Evolutionary conservation across 1,140 invertebrate genomes (phyloP).

Genomic region (Cyrtorhinus lividipennis): DNA sequence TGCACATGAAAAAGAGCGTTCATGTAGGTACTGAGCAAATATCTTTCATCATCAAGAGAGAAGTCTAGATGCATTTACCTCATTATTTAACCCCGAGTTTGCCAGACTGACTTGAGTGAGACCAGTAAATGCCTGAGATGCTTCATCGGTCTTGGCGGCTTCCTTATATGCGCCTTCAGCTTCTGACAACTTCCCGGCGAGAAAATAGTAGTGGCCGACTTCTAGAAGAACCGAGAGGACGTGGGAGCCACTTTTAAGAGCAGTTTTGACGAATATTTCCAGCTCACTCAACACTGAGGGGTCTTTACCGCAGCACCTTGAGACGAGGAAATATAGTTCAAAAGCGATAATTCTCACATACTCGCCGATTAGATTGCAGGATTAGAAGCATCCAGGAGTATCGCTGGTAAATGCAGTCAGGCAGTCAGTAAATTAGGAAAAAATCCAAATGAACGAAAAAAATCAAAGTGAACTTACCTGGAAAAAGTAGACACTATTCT

Average conservation of each 20-base stretch:
- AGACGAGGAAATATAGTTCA: no score
- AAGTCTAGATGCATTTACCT: conserved; percentile 18
- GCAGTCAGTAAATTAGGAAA: no score
- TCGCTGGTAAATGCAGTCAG: no score
- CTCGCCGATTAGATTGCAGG: no score
- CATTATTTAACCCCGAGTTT: conserved; percentile 15
- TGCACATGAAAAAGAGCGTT: conserved; percentile 37
- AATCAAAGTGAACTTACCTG: conserved; percentile 5
- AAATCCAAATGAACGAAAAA: no score
- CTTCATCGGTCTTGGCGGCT: conserved; percentile 67
- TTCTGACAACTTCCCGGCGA: conserved; percentile 58
- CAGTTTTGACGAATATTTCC: conserved; percentile 53
- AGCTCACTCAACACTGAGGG: conserved; percentile 47
- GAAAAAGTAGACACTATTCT: conserved; percentile 35
- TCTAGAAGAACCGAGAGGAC: conserved; percentile 58
- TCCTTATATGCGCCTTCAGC: conserved; percentile 62
- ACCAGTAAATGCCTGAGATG: conserved; percentile 65
- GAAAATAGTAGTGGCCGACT: conserved; percentile 60
- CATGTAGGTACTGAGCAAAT: no score
- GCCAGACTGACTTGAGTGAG: conserved; percentile 59
- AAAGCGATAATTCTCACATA: no score
- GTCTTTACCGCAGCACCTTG: conserved; percentile 48
- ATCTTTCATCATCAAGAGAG: no score
- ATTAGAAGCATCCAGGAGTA: no score
- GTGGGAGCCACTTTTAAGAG: conserved; percentile 50